Evolutionary conservation across 2,797 vertebrate genomes (phyloP), one percentile per base, ranked within the genome.

Genomic region (Enteromius radiatus): DNA sequence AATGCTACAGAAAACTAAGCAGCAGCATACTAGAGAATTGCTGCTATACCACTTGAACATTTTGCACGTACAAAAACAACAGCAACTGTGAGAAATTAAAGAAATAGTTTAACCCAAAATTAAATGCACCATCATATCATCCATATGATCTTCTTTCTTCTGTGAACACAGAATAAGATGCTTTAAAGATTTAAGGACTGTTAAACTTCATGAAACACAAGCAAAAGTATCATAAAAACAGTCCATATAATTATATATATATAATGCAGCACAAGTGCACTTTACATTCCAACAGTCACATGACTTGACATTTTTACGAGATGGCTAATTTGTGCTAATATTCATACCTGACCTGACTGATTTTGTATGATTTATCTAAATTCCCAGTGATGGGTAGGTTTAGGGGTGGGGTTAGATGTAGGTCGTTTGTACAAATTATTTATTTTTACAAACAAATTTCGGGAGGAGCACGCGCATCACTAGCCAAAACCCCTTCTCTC

Each of bases 1-100:
- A 74, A 70, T 83, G 73, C 85, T 88, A 81, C 59, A 86, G 80
- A 70, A 56, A 8, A 52, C 28, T 63, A 47, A 85, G 77, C 83
- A 81, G 31, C 33, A 38, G 75, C 71, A 38, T 69, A 64, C 33
- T 59, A 23, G 19, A 19, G 41, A 59, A 63, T 74, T 78, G 68
- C 38, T 77, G 63, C 74, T 82, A 76, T 43, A 38, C n/a, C 45
- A 52, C 5, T n/a, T 26, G 0, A 38, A 52, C 28, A 11, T 52
- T 31, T 78, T 1, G 52, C 21, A 61, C 19, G 28, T 28, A 23
- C 38, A n/a, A 33, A 33, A 19, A 45, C 38, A 77, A 3, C 38
- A 77, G 11, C 5, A 4, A 45, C 52, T 59, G 1, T 43, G 61
- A 61, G 4, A 5, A 17, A 49, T 64, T 33, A 45, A 31, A 47